Evolutionary conservation across 1,140 invertebrate genomes (phyloP), one percentile per base, ranked within the genome.

Genomic region (Hesperophylax magnus): DNA sequence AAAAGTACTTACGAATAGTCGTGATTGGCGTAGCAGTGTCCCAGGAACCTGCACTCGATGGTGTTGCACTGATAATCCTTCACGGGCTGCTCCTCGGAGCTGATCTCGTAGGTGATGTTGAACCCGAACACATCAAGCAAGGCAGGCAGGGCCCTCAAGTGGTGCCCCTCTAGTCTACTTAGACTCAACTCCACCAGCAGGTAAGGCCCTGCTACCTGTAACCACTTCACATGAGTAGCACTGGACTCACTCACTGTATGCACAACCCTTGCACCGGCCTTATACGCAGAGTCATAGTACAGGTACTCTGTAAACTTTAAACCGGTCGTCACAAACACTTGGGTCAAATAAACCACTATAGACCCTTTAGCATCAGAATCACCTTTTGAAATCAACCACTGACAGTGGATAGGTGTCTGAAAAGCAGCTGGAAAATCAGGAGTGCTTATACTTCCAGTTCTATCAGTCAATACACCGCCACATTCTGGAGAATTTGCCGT

Each of bases 81-180:
- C 20, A 91, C 89, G 14, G 89, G 85, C 52, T 86, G 86, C 1
- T 87, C 87, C 20, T 81, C 82, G 27, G 86, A 80, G 2, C 92
- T 91, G 81, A 97, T 93, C 86, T 97, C 95, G 86, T 97, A 98
- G 5, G 96, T 98, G 82, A 98, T 94, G 87, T 98, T 98, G 89
- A 98, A 97, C 8, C 97, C 97, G 86, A 95, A 97, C 3, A 97
- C 96, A 81, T 97, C 93, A 22, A 97, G 90, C 11, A 98, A 90
- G 71, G 94, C 92, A 83, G 96, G 93, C 56, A 96, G 87, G 0
- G 96, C 96, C 1, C 97, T 89, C 54, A 98, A 89, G 87, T 98
- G 96, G 54, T 95, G 94, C 6, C 96, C 96, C 84, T 96, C 95
- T 72, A 96, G 89, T 22, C 93, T 88, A 79, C 93, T 90, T 58